Percentiles rank a stretch among this genome's conserved stretches.
Evolutionary conservation across 2,113 vertebrate species (phyloP).

Genomic region (Pelvicachromis taeniatus): DNA sequence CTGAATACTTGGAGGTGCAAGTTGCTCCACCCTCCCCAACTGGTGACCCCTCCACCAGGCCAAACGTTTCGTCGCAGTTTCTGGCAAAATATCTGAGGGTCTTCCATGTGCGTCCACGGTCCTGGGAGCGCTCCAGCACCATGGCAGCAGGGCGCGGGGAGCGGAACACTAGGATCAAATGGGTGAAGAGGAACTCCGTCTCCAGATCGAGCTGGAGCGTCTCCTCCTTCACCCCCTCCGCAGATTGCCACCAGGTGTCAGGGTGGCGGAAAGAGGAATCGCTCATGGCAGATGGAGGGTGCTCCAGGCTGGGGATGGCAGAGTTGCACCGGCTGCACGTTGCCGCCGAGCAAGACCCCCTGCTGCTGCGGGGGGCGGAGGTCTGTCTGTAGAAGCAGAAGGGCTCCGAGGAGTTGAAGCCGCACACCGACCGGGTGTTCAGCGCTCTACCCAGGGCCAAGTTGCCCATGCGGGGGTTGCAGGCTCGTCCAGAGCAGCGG

Average conservation of each 20-base stretch:
- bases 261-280: slow-evolving; percentile 89
- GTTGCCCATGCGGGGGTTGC: slow-evolving; percentile 89
- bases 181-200: slow-evolving; percentile 89
- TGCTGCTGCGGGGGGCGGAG: not conserved
- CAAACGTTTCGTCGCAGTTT: slow-evolving; percentile 84
- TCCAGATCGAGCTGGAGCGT: slow-evolving; percentile 87
- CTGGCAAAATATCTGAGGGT: slow-evolving; percentile 84
- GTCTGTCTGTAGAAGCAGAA: slow-evolving; percentile 76
- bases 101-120: slow-evolving; percentile 84
- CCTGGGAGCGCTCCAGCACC: slow-evolving; percentile 90
- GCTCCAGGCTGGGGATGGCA: slow-evolving; percentile 69
- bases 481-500: slow-evolving; percentile 79
- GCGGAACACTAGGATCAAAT: slow-evolving; percentile 92
- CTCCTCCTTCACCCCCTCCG: slow-evolving; percentile 72
- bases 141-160: slow-evolving; percentile 89
- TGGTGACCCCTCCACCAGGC: slow-evolving; percentile 75
- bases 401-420: slow-evolving; percentile 68
- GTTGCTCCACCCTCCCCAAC: not conserved
- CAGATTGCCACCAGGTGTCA: slow-evolving; percentile 94
- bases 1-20: slow-evolving; percentile 63
- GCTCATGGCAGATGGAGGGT: slow-evolving; percentile 85
- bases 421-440: slow-evolving; percentile 77
- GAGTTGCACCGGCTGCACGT: slow-evolving; percentile 75
- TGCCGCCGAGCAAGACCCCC: slow-evolving; percentile 66
- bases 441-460: slow-evolving; percentile 79